A percentile compares a stretch with the other conserved stretches of the same genome.
Evolutionary conservation across 2,888 invertebrate genomes (phyloP).

Genomic region (Agrochola litura): DNA sequence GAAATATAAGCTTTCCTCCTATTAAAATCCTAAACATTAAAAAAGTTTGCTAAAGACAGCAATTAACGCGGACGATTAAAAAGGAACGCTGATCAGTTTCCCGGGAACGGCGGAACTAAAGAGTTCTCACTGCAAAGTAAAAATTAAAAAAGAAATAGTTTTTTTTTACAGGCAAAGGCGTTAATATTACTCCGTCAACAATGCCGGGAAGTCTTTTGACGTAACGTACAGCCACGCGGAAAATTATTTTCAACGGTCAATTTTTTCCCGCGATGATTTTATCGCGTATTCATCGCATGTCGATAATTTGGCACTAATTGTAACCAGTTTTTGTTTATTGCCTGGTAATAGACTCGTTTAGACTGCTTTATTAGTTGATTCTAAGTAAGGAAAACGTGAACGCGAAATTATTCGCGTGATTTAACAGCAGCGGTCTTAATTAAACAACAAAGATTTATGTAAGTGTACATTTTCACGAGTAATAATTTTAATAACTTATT

Average conservation of each 20-base stretch:
- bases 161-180: constrained; percentile 52
- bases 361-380: constrained; percentile 23
- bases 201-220: constrained; percentile 36
- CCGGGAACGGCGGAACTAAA: constrained; percentile 52
- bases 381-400: constrained; percentile 25
- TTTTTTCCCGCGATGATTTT: constrained; percentile 7
- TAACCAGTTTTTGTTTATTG: constrained; percentile 30
- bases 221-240: constrained; percentile 54
- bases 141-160: constrained; percentile 38
- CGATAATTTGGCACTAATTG: constrained; percentile 44
- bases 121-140: constrained; percentile 59
- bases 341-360: constrained; percentile 49
- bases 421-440: constrained; percentile 12
- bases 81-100: constrained; percentile 52
- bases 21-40: constrained; percentile 23
- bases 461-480: constrained; percentile 30
- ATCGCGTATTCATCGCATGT: constrained; percentile 33
- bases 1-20: not conserved
- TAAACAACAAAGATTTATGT: constrained; percentile 38
- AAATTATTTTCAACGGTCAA: constrained; percentile 42
- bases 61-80: constrained; percentile 49
- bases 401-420: constrained; percentile 27
- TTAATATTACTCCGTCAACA: constrained; percentile 66
- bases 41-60: constrained; percentile 31
- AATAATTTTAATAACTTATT: not conserved